phyloP scores from a whole-genome alignment of 1,140 invertebrate genomes.

The Lamellibrachia luymesi region DNA sequence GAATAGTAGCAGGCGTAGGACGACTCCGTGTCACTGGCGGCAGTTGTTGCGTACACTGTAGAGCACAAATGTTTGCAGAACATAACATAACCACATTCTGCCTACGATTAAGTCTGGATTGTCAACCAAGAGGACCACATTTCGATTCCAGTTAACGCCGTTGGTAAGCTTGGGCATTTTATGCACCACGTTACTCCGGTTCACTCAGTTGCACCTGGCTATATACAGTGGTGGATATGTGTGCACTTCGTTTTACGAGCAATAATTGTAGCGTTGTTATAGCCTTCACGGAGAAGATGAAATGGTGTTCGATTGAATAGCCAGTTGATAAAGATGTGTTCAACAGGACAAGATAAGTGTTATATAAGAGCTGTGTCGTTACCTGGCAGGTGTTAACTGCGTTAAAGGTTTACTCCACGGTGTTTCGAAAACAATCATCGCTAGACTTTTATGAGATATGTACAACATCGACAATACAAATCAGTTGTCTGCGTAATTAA shows the following conservation, averaged over 20 bases:
- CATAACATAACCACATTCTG: too few species aligned
- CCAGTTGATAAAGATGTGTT: too few species aligned
- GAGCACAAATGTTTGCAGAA: background rate
- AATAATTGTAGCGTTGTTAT: background rate
- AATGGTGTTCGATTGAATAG: background rate
- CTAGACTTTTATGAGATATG: too few species aligned
- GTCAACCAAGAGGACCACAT: background rate
- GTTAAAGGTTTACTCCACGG: too few species aligned
- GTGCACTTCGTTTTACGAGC: too few species aligned
- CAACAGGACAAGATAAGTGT: too few species aligned
- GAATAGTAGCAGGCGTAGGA: constrained; percentile 68
- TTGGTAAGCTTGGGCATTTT: background rate
- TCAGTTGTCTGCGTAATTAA: background rate
- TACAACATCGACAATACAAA: background rate
- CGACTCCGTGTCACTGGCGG: constrained; percentile 64
- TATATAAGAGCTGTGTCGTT: too few species aligned
- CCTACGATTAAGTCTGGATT: background rate
- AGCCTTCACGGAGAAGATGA: too few species aligned
- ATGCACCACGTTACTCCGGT: background rate
- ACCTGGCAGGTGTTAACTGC: too few species aligned
- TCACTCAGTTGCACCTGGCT: background rate
- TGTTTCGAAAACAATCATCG: too few species aligned
- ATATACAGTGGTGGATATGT: background rate
- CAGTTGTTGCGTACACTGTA: constrained; percentile 68
- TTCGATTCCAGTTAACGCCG: background rate